Evolutionary conservation across 2,888 invertebrate species (phyloP), one percentile per base, ranked within the genome.

Genomic region (Oscheius sp.): DNA sequence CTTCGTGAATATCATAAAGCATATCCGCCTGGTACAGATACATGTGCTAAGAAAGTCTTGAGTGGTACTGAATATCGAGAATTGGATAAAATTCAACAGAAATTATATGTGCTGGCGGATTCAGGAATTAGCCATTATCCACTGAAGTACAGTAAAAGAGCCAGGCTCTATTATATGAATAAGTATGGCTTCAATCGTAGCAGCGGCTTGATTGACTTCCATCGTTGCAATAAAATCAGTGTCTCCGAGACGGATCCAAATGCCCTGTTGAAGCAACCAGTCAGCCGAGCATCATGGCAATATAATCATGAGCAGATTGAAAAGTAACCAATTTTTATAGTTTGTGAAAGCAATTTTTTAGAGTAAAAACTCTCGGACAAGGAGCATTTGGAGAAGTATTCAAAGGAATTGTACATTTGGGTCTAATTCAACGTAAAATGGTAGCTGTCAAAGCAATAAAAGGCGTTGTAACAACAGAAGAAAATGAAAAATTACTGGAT

Each of bases 371-470:
- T 23, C 35, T 77, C 6, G 77, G 77, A 2, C 53, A 69, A 13
- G 77, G 77, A 45, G 77, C 77, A 16, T 77, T 77, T 46, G 75
- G 75, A 1, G 75, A 77, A 55, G 77, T 77, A 13, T 76, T 68
- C 61, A 43, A 59, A 18, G 72, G 77, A 21, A 68, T 52, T 13
- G 23, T 77, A 43, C 73, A 72, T 27, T 35, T 43, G 13, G 75
- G 77, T 0, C 53, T 77, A 5, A 46, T 77, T 52, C 46, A 46
- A 16, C 52, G 41, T 16, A 25, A 41, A 3, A 53, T 71, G 13
- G 75, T 76, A 12, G 77, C 77, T 18, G 69, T 77, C 21, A 77
- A 77, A 58, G 72, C 64, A 16, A 61, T 70, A 35, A 63, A 43
- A 9, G 72, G 69, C 16, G 59, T 56, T 16, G 69, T 75, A 13